Evolutionary conservation across 2,888 invertebrate genomes (phyloP).

Genomic region (Galerucella nymphaeae): DNA sequence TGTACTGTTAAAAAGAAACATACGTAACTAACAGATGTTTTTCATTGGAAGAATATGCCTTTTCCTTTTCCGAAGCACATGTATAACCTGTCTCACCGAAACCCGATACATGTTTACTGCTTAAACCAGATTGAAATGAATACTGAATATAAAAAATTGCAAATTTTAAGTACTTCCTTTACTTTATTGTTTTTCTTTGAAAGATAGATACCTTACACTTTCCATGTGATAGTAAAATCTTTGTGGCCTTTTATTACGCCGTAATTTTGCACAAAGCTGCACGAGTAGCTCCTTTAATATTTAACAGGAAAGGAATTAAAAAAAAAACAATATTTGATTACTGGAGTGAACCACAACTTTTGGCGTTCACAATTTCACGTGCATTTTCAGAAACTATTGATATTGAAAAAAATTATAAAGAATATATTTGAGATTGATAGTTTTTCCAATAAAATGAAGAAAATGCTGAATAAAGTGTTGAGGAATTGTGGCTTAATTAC

Average conservation of each 20-base stretch:
- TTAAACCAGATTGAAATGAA: slow-evolving; percentile 33
- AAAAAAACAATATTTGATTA: too few species aligned
- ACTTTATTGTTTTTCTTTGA: slow-evolving; percentile 31
- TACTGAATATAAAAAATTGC: slow-evolving; percentile 27
- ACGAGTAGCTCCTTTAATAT: background rate
- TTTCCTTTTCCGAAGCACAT: slow-evolving; percentile 30
- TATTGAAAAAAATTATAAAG: too few species aligned
- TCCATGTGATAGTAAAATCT: slow-evolving; percentile 7
- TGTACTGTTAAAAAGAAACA: slow-evolving; percentile 30
- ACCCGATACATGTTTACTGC: slow-evolving; percentile 42
- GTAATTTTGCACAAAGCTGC: background rate
- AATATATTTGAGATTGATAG: too few species aligned
- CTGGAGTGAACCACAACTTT: too few species aligned
- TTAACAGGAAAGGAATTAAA: background rate
- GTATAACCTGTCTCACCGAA: slow-evolving; percentile 44
- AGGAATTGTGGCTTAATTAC: too few species aligned
- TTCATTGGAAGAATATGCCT: slow-evolving; percentile 17
- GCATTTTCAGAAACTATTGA: too few species aligned
- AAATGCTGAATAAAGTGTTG: too few species aligned
- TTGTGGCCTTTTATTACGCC: background rate
- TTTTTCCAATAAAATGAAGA: too few species aligned
- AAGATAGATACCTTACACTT: slow-evolving; percentile 32
- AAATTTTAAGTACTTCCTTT: slow-evolving; percentile 37
- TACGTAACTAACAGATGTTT: slow-evolving; percentile 34
- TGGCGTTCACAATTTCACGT: too few species aligned